Conservation (phyloP, 2,888 invertebrate species). For the Cosmia pyralina region DNA sequence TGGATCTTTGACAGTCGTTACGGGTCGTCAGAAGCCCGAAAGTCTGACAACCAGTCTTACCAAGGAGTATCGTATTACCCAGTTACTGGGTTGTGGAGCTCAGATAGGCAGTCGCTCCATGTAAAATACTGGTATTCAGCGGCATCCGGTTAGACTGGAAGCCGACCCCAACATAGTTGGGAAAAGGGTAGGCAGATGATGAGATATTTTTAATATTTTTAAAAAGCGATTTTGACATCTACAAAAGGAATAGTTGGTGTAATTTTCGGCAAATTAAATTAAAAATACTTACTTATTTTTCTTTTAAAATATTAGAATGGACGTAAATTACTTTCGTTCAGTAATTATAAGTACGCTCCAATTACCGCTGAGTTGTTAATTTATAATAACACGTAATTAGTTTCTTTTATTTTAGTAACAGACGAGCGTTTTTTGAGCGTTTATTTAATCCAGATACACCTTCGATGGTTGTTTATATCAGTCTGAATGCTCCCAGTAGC, state of each 20-base stretch:
- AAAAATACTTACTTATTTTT: background rate
- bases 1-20: too few species aligned
- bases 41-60: too few species aligned
- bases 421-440: constrained; percentile 31
- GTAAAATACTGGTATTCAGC: background rate
- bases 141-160: background rate
- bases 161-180: background rate
- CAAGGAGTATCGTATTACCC: too few species aligned
- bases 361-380: constrained; percentile 32
- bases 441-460: background rate
- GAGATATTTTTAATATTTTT: background rate
- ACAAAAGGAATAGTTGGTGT: background rate
- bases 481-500: too few species aligned
- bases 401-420: background rate
- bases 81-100: too few species aligned
- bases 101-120: background rate
- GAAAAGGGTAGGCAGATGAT: background rate
- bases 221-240: background rate
- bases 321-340: constrained; percentile 12
- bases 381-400: constrained; percentile 39
- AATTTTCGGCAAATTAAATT: background rate
- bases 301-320: constrained; percentile 2
- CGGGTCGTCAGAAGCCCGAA: too few species aligned
- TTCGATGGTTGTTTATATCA: too few species aligned
- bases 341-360: constrained; percentile 35